phyloP scores from a whole-genome alignment of 2,888 invertebrate species.

The Phyto melanocephala region DNA sequence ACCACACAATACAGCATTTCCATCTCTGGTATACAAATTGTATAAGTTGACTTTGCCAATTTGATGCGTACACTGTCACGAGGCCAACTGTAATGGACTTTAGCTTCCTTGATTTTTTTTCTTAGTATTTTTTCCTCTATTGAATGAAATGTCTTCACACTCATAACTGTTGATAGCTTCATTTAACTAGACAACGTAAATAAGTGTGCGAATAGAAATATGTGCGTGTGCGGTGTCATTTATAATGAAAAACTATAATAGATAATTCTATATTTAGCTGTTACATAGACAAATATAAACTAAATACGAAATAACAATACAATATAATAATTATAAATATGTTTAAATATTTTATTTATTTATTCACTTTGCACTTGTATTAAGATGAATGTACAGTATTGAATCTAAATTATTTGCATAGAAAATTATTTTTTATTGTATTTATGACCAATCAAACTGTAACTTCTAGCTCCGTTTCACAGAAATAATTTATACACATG shows the following conservation, averaged over 20 bases:
- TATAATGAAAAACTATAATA: constrained; percentile 16
- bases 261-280: constrained; percentile 41
- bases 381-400: background rate
- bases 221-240: constrained; percentile 4
- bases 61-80: background rate
- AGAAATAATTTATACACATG: background rate
- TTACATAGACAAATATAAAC: background rate
- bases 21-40: no score
- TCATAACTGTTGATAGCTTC: constrained; percentile 4
- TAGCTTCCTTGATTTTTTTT: constrained; percentile 1
- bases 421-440: constrained; percentile 6
- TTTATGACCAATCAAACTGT: constrained; percentile 13
- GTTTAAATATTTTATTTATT: background rate
- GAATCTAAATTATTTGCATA: constrained; percentile 29
- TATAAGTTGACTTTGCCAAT: background rate
- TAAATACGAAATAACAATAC: background rate
- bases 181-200: constrained; percentile 2
- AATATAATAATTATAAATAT: background rate
- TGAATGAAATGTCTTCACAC: constrained; percentile 27
- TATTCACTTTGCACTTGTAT: background rate
- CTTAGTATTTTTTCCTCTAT: background rate
- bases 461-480: constrained; percentile 10
- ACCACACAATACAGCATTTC: no score
- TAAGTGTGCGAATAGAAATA: background rate
- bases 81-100: constrained; percentile 37